Conservation (phyloP, 2,797 vertebrate species). For the Oreortyx pictus region DNA sequence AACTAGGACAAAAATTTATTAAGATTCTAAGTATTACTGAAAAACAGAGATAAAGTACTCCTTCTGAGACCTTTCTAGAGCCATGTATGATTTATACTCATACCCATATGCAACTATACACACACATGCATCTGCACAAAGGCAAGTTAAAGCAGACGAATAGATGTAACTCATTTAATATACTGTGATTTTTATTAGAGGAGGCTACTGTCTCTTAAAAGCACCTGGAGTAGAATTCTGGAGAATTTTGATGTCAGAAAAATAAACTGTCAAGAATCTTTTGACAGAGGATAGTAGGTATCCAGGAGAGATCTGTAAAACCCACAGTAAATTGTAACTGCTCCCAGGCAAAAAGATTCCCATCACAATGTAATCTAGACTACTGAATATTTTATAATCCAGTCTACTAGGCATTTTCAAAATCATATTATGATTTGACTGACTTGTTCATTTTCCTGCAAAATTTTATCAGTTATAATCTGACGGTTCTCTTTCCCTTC, state of each 20-base stretch:
- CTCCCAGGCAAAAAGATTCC: not conserved
- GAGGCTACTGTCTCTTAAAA: not conserved
- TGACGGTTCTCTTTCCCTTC: not conserved
- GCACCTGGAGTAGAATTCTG: not conserved
- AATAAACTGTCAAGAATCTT: not conserved
- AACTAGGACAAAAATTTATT: not conserved
- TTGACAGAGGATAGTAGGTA: not conserved
- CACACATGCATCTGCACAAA: rapidly evolving
- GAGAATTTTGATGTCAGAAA: not conserved
- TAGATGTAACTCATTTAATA: not conserved
- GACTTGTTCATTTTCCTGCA: not conserved
- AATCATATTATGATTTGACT: not conserved
- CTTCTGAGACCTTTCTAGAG: not conserved
- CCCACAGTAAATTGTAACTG: not conserved
- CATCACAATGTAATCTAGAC: not conserved
- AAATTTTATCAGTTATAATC: not conserved
- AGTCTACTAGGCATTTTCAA: not conserved
- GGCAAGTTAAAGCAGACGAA: not conserved
- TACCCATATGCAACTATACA: too few species aligned
- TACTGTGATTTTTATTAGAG: not conserved
- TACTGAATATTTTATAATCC: not conserved
- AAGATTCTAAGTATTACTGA: not conserved
- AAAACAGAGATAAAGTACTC: not conserved
- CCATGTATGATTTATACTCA: too few species aligned
- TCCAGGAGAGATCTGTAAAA: not conserved